Conservation (phyloP, 2,888 invertebrate genomes). For the Ichneumon xanthorius region DNA sequence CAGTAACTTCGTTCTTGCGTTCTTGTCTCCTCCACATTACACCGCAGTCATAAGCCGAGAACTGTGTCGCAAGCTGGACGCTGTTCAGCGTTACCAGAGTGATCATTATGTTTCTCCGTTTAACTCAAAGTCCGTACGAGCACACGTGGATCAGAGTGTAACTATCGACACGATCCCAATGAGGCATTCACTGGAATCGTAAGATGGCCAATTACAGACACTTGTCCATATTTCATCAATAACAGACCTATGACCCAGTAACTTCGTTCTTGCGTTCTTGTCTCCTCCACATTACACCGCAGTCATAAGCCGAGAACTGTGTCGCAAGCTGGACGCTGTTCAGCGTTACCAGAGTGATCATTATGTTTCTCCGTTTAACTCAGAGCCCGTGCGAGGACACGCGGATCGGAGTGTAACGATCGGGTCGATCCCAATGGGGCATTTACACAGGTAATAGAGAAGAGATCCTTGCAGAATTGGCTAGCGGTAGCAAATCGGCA, state of each 20-base stretch:
- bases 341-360: not conserved
- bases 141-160: constrained; percentile 66
- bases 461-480: constrained; percentile 58
- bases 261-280: not conserved
- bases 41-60: not conserved
- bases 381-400: constrained; percentile 57
- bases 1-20: not conserved
- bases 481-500: constrained; percentile 38
- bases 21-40: not conserved
- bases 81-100: not conserved
- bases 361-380: constrained; percentile 48
- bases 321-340: not conserved
- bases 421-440: constrained; percentile 52
- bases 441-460: constrained; percentile 74
- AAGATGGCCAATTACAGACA: not conserved
- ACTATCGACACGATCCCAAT: constrained; percentile 63
- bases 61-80: not conserved
- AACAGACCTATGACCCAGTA: not conserved
- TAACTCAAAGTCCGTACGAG: constrained; percentile 56
- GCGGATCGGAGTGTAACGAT: constrained; percentile 70
- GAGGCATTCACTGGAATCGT: constrained; percentile 60
- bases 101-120: constrained; percentile 40
- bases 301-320: not conserved
- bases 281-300: not conserved
- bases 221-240: not conserved